Conservation (phyloP, 2,888 invertebrate species). For the Rhimphoctona megacephalus region DNA sequence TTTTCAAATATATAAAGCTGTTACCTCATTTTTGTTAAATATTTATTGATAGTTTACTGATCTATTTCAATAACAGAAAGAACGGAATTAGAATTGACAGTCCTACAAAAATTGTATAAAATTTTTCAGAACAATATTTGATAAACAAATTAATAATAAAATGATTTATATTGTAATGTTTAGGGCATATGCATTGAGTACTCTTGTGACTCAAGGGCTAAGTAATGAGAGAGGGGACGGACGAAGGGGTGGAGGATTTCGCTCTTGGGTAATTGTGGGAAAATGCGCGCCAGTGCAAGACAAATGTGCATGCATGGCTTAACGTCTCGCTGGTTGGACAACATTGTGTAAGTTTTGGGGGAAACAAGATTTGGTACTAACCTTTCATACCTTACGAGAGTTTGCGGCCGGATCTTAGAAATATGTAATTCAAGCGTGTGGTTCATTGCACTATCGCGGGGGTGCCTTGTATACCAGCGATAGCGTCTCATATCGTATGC, state of each 20-base stretch:
- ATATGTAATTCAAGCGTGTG: slow-evolving; percentile 72
- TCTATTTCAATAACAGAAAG: neutral
- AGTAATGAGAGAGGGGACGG: neutral
- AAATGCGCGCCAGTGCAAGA: slow-evolving; percentile 36
- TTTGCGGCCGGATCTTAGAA: slow-evolving; percentile 81
- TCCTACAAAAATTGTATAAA: neutral
- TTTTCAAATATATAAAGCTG: neutral
- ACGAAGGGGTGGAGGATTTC: slow-evolving; percentile 13
- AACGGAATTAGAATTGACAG: too few relatives aligned
- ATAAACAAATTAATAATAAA: neutral
- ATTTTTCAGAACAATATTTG: neutral
- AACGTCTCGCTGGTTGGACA: slow-evolving; percentile 17
- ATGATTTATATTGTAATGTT: neutral
- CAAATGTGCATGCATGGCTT: slow-evolving; percentile 45
- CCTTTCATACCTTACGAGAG: slow-evolving; percentile 75
- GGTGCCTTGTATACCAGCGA: slow-evolving; percentile 75
- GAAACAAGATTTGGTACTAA: slow-evolving; percentile 62
- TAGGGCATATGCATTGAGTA: neutral
- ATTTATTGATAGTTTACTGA: too few relatives aligned
- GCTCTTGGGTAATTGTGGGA: slow-evolving; percentile 40
- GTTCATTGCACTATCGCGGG: slow-evolving; percentile 77
- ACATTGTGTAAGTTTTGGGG: slow-evolving; percentile 53
- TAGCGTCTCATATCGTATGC: slow-evolving; percentile 76
- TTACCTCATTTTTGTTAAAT: too few relatives aligned
- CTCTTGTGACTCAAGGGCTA: neutral